These are phyloP conservation scores for Scotopteryx bipunctaria DNA, from an alignment of 2,888 invertebrate species.

Conservation along the genomic window DNA sequence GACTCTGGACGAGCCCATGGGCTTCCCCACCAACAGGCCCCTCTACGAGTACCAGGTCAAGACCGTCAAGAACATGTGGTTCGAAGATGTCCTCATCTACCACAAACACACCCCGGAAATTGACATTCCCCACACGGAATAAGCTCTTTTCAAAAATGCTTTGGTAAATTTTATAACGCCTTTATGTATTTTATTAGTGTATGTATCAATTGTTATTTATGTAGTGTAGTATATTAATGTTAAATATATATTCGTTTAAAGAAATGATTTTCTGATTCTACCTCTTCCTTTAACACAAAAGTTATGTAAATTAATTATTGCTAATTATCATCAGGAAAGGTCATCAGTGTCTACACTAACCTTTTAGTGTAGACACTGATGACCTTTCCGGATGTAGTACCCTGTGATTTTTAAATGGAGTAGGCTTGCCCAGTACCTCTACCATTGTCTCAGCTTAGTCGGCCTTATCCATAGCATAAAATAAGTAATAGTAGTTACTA, in stretches of 20 bases:
- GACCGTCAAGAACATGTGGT: constrained; percentile 71
- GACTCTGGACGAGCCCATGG: constrained; percentile 75
- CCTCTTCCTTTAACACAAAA: not conserved
- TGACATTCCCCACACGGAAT: constrained; percentile 50
- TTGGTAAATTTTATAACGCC: constrained; percentile 14
- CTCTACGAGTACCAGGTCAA: constrained; percentile 63
- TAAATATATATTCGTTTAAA: constrained; percentile 24
- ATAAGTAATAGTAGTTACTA: no score
- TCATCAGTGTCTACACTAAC: not conserved
- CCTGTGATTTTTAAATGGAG: no score
- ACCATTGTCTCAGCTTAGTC: no score
- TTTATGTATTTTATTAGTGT: constrained; percentile 34
- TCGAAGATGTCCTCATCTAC: constrained; percentile 78
- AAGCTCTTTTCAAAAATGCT: constrained; percentile 12
- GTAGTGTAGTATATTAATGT: constrained; percentile 13
- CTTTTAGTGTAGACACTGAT: no score
- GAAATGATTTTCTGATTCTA: constrained; percentile 8
- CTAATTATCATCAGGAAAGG: not conserved
- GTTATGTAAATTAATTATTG: not conserved
- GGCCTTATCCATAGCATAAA: no score
- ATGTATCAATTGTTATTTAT: constrained; percentile 33
- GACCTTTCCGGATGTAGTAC: no score
- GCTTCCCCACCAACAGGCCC: constrained; percentile 83
- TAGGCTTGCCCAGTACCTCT: no score
- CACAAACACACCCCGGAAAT: constrained; percentile 76